Conservation (phyloP, 1,140 invertebrate species). For the Panagrolaimus sp. region DNA sequence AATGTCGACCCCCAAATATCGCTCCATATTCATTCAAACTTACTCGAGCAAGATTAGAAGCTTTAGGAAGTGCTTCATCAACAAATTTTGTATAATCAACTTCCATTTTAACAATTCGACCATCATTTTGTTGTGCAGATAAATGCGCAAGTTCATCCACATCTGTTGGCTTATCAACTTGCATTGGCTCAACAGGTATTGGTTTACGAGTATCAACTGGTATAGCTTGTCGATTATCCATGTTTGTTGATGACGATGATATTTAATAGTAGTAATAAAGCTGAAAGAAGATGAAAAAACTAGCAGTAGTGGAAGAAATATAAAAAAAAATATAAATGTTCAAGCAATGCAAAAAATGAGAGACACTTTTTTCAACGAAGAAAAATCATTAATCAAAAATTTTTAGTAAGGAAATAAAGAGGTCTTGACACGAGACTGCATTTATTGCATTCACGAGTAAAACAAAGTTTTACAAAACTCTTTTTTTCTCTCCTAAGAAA, state of each 20-base stretch:
- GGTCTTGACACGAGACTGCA: too few relatives aligned
- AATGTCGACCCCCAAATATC: too few relatives aligned
- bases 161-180: slow-evolving; percentile 20
- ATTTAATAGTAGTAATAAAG: background rate
- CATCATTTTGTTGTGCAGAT: slow-evolving; percentile 46
- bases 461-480: too few relatives aligned
- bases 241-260: too few relatives aligned
- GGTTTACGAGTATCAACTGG: background rate
- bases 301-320: background rate
- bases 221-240: background rate
- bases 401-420: too few relatives aligned
- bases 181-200: slow-evolving; percentile 19
- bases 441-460: too few relatives aligned
- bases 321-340: background rate
- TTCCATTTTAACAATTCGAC: slow-evolving; percentile 74
- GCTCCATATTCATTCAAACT: too few relatives aligned
- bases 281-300: background rate
- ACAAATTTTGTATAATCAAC: slow-evolving; percentile 87
- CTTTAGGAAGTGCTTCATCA: slow-evolving; percentile 86
- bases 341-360: too few relatives aligned
- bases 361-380: too few relatives aligned
- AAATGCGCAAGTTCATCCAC: slow-evolving; percentile 7
- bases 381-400: too few relatives aligned
- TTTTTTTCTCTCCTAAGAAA: too few relatives aligned
- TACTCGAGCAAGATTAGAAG: slow-evolving; percentile 74